Percentiles rank a stretch among this genome's conserved stretches.
Evolutionary conservation across 2,888 invertebrate genomes (phyloP).

Genomic region (Gnatocerus cornutus): DNA sequence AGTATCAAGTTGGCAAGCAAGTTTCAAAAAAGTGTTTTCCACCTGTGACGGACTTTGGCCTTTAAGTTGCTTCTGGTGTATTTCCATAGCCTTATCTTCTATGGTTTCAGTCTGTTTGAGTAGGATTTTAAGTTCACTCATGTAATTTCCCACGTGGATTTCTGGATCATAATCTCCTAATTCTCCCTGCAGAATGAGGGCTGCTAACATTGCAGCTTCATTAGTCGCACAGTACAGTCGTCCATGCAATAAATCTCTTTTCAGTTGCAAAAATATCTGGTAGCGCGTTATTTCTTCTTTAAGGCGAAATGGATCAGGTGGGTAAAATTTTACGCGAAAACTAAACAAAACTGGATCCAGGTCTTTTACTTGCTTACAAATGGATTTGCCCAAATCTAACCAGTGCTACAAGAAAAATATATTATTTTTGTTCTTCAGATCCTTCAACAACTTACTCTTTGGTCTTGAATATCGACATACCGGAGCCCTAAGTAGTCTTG

Average conservation of each 20-base stretch:
- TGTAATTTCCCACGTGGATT: constrained; percentile 91
- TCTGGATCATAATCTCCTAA: constrained; percentile 95
- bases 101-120: constrained; percentile 93
- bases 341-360: constrained; percentile 94
- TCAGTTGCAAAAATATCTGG: constrained; percentile 94
- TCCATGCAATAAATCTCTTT: constrained; percentile 95
- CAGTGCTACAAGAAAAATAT: constrained; percentile 80
- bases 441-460: constrained; percentile 78
- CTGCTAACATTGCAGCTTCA: constrained; percentile 92
- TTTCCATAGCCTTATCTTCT: constrained; percentile 94
- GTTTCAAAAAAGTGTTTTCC: constrained; percentile 92
- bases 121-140: constrained; percentile 91
- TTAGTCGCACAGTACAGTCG: constrained; percentile 92
- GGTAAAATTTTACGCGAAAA: constrained; percentile 98
- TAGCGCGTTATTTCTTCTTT: constrained; percentile 97
- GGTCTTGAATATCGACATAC: constrained; percentile 91
- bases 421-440: too few relatives aligned
- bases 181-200: constrained; percentile 95
- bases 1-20: constrained; percentile 93
- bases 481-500: constrained; percentile 96
- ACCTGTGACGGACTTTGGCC: constrained; percentile 91
- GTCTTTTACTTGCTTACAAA: constrained; percentile 95
- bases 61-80: constrained; percentile 90
- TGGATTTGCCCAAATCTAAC: constrained; percentile 92
- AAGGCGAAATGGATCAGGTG: constrained; percentile 92